Evolutionary conservation across 2,113 vertebrate species (phyloP).

Genomic region (Dendropsophus ebraccatus): DNA sequence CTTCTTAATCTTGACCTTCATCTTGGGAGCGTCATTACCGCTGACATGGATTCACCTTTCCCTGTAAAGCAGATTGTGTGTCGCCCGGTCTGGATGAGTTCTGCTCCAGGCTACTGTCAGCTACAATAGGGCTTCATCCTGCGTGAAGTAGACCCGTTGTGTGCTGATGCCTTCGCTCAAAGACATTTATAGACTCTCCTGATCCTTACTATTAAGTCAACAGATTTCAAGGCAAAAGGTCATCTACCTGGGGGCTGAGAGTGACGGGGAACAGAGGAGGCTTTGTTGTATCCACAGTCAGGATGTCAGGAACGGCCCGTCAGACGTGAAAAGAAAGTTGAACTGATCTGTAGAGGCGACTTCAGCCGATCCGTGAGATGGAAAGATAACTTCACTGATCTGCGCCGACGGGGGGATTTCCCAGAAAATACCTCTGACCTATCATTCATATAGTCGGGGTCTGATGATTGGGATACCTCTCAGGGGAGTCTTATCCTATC

Average conservation of each 20-base stretch:
- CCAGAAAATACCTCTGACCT: not conserved
- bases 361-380: not conserved
- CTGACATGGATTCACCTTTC: constrained; percentile 38
- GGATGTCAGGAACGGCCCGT: not conserved
- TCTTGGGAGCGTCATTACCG: constrained; percentile 21
- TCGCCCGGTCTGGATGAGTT: not conserved
- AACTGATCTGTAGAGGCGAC: not conserved
- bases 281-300: constrained; percentile 1
- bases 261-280: not conserved
- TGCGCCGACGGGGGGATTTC: not conserved
- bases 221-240: constrained; percentile 24
- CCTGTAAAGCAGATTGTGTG: not conserved
- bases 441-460: not conserved
- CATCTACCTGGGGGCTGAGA: constrained; percentile 8
- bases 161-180: not conserved
- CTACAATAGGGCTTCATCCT: not conserved
- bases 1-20: constrained; percentile 37
- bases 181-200: not conserved
- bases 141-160: constrained; percentile 25
- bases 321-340: constrained; percentile 3
- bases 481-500: too few species aligned
- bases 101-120: constrained; percentile 31
- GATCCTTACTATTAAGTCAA: constrained; percentile 3
- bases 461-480: not conserved
- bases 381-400: not conserved